Percentiles rank a stretch among this genome's conserved stretches.
Evolutionary conservation across 2,888 invertebrate genomes (phyloP).

Genomic region (Chrysodeixis includens): DNA sequence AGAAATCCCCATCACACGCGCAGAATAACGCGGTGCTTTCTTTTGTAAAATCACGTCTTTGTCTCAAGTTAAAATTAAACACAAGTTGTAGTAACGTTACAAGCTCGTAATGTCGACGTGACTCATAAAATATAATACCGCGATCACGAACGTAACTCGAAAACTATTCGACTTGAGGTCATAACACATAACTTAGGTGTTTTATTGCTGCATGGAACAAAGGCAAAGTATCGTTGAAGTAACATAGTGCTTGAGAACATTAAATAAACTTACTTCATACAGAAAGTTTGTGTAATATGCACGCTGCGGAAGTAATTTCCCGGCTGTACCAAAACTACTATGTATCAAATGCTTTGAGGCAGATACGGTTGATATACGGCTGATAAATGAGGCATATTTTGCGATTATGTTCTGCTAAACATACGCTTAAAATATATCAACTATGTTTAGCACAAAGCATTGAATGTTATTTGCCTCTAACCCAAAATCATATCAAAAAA

Average conservation of each 20-base stretch:
- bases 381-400: neutral
- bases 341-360: constrained; percentile 26
- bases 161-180: constrained; percentile 73
- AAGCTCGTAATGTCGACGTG: constrained; percentile 59
- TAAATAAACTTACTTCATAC: constrained; percentile 56
- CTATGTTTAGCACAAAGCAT: no score
- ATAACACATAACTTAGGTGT: constrained; percentile 72
- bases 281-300: constrained; percentile 55
- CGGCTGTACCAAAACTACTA: constrained; percentile 45
- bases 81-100: constrained; percentile 46
- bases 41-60: constrained; percentile 53
- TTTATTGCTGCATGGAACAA: constrained; percentile 69
- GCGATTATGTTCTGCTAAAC: neutral
- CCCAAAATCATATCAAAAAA: no score
- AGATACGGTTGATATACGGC: neutral
- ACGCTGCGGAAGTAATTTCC: constrained; percentile 58
- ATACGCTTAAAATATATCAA: neutral
- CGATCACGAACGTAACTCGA: constrained; percentile 67
- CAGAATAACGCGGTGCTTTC: constrained; percentile 53
- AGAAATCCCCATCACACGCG: constrained; percentile 54
- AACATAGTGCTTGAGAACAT: constrained; percentile 55
- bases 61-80: constrained; percentile 58
- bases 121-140: constrained; percentile 69
- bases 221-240: constrained; percentile 59
- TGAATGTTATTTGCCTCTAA: no score